Evolutionary conservation across 2,888 invertebrate species (phyloP), one percentile per base, ranked within the genome.

Genomic region (Glomeris marginata): DNA sequence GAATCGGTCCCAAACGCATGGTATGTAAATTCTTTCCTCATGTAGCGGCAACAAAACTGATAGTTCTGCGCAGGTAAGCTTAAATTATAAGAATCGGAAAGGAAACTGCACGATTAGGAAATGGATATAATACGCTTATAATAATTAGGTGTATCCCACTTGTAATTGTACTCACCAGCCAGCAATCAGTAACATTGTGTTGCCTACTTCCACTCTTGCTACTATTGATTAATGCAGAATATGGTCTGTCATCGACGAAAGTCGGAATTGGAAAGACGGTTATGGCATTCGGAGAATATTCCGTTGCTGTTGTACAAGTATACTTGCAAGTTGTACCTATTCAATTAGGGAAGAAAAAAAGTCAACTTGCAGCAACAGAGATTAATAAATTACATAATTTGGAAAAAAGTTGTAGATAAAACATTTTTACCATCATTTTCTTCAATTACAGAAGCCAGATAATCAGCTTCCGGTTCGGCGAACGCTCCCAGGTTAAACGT

Each of bases 121-220:
- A 35, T 40, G 11, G 15, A 55, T 54, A 47, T 53, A 36, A 10
- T 73, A 71, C 49, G 73, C 71, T 36, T 74, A 72, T 15, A 76
- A 66, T 58, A n/a, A n/a, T n/a, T n/a, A n/a, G n/a, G n/a, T n/a
- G 81, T 81, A 59, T 81, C 81, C 63, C 75, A 77, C 78, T 20
- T 20, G 21, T 41, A 41, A 10, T n/a, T 40, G 2, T 36, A 47
- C 13, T 57, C 40, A 48, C 48, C 28, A 86, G 68, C 76, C 80
- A 87, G 52, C 80, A 72, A 56, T 77, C 74, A 1, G 81, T 83
- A 49, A 85, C 77, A 1, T 80, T 66, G 59, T 80, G n/a, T n/a
- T n/a, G n/a, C n/a, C n/a, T n/a, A n/a, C n/a, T n/a, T n/a, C n/a
- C n/a, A n/a, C n/a, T n/a, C n/a, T n/a, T n/a, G n/a, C n/a, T n/a